Evolutionary conservation across 2,797 vertebrate species (phyloP).

Genomic region (Carapus acus): DNA sequence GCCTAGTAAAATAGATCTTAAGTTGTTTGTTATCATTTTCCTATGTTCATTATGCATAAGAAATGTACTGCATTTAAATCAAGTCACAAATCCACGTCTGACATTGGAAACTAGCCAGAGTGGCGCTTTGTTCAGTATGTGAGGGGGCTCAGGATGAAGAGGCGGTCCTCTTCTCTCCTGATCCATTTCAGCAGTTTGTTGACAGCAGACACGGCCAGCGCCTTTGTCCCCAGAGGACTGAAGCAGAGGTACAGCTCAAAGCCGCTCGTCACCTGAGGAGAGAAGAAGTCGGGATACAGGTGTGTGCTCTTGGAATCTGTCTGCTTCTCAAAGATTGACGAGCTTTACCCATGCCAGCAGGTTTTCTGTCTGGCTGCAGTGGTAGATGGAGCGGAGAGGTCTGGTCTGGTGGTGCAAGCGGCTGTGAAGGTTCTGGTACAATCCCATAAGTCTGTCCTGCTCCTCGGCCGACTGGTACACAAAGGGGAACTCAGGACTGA

Average conservation of each 20-base stretch:
- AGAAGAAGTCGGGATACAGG: neutral
- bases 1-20: conserved; percentile 40
- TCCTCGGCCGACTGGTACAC: conserved; percentile 82
- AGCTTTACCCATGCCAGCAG: conserved; percentile 89
- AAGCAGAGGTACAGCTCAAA: conserved; percentile 97
- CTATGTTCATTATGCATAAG: conserved; percentile 1
- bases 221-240: conserved; percentile 92
- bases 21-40: neutral
- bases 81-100: conserved; percentile 4
- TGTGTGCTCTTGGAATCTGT: too few relatives aligned
- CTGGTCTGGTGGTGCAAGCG: conserved; percentile 87
- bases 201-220: conserved; percentile 77
- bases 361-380: conserved; percentile 85
- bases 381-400: conserved; percentile 88
- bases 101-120: conserved; percentile 12
- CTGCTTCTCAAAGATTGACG: neutral
- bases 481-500: conserved; percentile 84
- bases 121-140: conserved; percentile 75
- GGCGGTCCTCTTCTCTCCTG: conserved; percentile 93
- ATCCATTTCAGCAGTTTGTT: conserved; percentile 98
- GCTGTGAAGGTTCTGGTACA: conserved; percentile 95
- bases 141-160: conserved; percentile 93
- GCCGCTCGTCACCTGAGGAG: conserved; percentile 85
- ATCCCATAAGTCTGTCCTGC: conserved; percentile 83
- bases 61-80: conserved; percentile 20